Base-by-base conservation (phyloP, 2,888 invertebrate genomes). In the Orthonychiurus folsomi region DNA sequence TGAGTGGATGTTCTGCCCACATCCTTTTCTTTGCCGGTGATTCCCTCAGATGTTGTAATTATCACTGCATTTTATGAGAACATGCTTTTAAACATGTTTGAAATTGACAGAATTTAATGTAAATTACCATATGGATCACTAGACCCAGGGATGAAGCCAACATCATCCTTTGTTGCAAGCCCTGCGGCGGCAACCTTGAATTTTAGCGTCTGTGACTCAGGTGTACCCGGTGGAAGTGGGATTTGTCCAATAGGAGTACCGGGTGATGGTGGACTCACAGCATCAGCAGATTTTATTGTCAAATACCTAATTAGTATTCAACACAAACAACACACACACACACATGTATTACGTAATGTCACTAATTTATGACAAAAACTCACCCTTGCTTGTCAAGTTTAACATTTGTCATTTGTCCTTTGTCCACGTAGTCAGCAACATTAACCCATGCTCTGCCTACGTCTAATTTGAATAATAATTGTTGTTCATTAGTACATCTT, bases 381-480 rank as follows among this genome's bases (percentile, higher is more conserved):
- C 61, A 64, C 64, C 66, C 64, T 2, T 60, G 57, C 20, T 64
- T 58, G 37, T 66, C 64, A 15, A 66, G 59, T 26, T 64, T 62
- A 15, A 64, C 56, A 55, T 52, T 54, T 1, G 47, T 52, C 2
- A 66, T 48, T 61, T 66, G 64, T 27, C 57, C 62, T 57, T 66
- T 66, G 59, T 66, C 66, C 1, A 66, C 63, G 26, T 58, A 66
- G 50, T 66, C 66, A 1, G 64, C 64, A 1, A 66, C 66, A 23
- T 66, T 66, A 18, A 64, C 48, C 64, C 66, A 66, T 1, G 57
- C 61, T 27, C 63, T 50, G 20, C 66, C 66, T 5, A 66, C 67
- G 18, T 62, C 67, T 67, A 56, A 15, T 18, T 37, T 9, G n/a
- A 61, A 55, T 26, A 2, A 12, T 27, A 21, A 21, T n/a, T n/a